phyloP scores from a whole-genome alignment of 2,888 invertebrate species.

The Xanthia icteritia region DNA sequence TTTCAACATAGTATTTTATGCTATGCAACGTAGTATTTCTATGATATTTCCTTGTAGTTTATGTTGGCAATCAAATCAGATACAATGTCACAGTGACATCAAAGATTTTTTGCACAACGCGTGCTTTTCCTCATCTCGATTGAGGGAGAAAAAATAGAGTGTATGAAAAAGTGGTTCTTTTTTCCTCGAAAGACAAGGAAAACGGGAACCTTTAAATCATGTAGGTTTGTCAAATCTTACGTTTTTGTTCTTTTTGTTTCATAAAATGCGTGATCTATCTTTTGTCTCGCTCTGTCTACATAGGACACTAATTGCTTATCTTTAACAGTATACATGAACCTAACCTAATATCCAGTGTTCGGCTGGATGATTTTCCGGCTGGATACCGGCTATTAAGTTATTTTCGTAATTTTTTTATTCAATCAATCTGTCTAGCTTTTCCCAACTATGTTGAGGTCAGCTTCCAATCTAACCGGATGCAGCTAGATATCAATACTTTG shows the following conservation, averaged over 20 bases:
- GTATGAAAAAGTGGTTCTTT: slow-evolving; percentile 10
- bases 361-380: too few species aligned
- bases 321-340: background rate
- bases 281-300: background rate
- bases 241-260: background rate
- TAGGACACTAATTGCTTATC: background rate
- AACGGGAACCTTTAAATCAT: slow-evolving; percentile 16
- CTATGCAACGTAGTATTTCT: background rate
- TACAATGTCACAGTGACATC: slow-evolving; percentile 36
- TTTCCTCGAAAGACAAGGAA: slow-evolving; percentile 17
- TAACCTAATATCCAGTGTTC: too few species aligned
- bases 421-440: too few species aligned
- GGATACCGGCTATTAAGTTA: too few species aligned
- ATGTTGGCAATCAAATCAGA: slow-evolving; percentile 54
- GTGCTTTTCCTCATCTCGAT: slow-evolving; percentile 42
- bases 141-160: slow-evolving; percentile 22
- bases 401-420: too few species aligned
- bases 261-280: background rate
- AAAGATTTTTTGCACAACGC: slow-evolving; percentile 31
- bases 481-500: too few species aligned
- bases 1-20: background rate
- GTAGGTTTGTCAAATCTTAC: background rate
- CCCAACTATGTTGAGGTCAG: too few species aligned
- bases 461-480: too few species aligned
- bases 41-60: slow-evolving; percentile 22